Evolutionary conservation across 2,113 vertebrate species (phyloP), one percentile per base, ranked within the genome.

Genomic region (Parus major): DNA sequence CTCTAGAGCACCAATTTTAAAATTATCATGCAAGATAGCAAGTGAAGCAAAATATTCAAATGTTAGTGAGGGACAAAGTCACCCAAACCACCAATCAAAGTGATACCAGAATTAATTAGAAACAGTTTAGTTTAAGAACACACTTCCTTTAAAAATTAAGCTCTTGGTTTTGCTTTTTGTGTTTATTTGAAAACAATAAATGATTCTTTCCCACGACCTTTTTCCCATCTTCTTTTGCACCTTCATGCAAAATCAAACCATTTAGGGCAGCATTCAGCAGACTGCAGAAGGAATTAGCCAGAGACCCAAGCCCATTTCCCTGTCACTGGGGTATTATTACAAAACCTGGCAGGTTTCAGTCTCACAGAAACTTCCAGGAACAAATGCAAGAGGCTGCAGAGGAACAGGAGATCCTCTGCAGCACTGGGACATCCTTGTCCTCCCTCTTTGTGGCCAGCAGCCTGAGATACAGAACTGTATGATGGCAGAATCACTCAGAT

Each of bases 381-480:
- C 39, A 66, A 61, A 77, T 28, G 5, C 10, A 29, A 41, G 46
- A 44, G 15, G 63, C 5, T 12, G 23, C 8, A 63, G 41, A 49
- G 56, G 44, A 90, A 57, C 27, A 47, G 21, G 59, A 73, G 28
- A 41, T 11, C 9, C 47, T 52, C 49, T 66, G 33, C 36, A 49
- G 22, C 36, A 70, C 41, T 6, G 13, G 11, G 21, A 60, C 15
- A 20, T 80, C 13, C 55, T 39, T 9, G 6, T 47, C 44, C 46
- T 41, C 28, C 33, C 21, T 80, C 21, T 42, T 73, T 65, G n/a
- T 46, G 10, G 20, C 36, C 52, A 83, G 7, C 21, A 69, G 10
- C 21, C 17, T 2, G 21, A 21, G n/a, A 64, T 5, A 29, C 0
- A 20, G 52, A 69, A 85, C 68, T 4, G 10, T 39, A 11, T 39